These are phyloP conservation scores for Mystacides longicornis DNA, from an alignment of 2,888 invertebrate genomes.

Conservation along the genomic window DNA sequence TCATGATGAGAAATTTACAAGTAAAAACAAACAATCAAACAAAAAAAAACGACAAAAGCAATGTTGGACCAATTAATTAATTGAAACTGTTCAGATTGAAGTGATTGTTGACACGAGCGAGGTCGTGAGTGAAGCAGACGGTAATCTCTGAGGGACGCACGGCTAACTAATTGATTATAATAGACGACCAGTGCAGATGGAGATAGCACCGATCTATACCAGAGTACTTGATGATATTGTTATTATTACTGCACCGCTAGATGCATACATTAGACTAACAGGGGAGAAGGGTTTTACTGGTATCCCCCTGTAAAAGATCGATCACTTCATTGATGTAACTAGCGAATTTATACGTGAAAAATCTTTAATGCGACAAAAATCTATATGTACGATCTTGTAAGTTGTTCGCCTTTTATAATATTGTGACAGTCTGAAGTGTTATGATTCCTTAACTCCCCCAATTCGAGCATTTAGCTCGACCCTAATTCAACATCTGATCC, in stretches of 20 bases:
- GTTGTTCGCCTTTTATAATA: not conserved
- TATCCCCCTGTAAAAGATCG: too few species aligned
- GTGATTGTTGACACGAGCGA: slow-evolving; percentile 1
- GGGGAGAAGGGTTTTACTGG: too few species aligned
- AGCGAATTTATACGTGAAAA: too few species aligned
- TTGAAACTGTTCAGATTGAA: not conserved
- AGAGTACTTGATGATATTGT: too few species aligned
- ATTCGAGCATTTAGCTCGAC: not conserved
- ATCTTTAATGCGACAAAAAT: too few species aligned
- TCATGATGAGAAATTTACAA: not conserved
- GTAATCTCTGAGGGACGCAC: slow-evolving; percentile 16
- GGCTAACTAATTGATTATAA: slow-evolving; percentile 21
- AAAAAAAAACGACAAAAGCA: not conserved
- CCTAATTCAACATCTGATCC: slow-evolving; percentile 1
- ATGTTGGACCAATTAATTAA: not conserved
- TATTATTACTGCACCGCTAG: too few species aligned
- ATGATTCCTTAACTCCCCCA: not conserved
- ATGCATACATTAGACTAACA: too few species aligned
- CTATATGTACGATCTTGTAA: too few species aligned
- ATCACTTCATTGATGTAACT: too few species aligned
- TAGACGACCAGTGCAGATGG: too few species aligned
- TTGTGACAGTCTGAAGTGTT: not conserved
- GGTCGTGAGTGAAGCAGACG: not conserved
- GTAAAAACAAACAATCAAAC: not conserved
- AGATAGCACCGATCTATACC: too few species aligned